A percentile compares a stretch with the other conserved stretches of the same genome.
Evolutionary conservation across 1,140 invertebrate genomes (phyloP).

Genomic region (Akabosia matsudoensis): DNA sequence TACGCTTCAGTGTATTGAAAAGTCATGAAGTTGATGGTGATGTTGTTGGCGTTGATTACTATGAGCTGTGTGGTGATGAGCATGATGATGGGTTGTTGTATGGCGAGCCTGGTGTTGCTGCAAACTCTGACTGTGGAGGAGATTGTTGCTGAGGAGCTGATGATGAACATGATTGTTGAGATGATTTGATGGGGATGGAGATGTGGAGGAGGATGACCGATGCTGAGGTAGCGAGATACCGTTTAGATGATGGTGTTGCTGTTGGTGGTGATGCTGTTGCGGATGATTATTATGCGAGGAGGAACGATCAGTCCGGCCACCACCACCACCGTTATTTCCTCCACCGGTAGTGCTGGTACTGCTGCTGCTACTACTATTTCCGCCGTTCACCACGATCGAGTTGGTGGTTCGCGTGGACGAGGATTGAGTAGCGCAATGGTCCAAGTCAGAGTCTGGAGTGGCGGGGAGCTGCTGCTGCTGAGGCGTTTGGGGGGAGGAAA

Average conservation of each 20-base stretch:
- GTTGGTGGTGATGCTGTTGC: background rate
- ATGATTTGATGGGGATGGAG: background rate
- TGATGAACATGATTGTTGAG: background rate
- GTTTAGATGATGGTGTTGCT: background rate
- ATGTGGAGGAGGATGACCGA: background rate
- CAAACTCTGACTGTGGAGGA: constrained; percentile 12
- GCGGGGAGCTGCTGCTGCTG: background rate
- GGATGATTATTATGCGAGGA: constrained; percentile 14
- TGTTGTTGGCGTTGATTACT: constrained; percentile 7
- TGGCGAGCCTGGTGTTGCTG: background rate
- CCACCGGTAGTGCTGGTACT: background rate
- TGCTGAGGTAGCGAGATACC: background rate
- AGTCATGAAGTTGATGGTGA: constrained; percentile 5
- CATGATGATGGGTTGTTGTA: background rate
- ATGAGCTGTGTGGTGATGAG: no score
- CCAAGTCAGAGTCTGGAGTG: constrained; percentile 5
- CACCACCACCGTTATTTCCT: background rate
- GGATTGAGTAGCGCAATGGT: constrained; percentile 5
- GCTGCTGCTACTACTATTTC: background rate
- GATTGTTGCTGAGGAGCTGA: background rate
- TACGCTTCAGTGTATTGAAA: background rate
- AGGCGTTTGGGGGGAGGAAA: background rate
- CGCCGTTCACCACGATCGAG: background rate
- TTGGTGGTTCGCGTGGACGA: background rate
- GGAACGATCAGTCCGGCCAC: background rate